Base-by-base conservation (phyloP, 2,888 invertebrate species). In the Tineola bisselliella region DNA sequence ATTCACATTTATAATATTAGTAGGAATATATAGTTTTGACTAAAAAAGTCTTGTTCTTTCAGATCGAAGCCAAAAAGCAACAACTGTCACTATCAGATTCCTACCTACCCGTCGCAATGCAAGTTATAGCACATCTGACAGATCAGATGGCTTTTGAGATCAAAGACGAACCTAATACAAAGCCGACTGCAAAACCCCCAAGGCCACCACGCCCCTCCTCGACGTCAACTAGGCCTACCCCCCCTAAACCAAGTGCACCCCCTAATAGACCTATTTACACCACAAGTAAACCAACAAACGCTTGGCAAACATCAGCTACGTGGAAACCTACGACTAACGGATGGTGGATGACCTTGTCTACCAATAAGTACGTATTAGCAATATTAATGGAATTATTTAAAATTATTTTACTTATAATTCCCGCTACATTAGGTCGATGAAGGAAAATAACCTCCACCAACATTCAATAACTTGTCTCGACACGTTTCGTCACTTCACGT, bases 31-130 rank as follows among this genome's bases (percentile, higher is more conserved):
- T n/a, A n/a, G n/a, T n/a, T n/a, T n/a, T n/a, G n/a, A n/a, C n/a
- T n/a, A n/a, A n/a, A n/a, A n/a, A n/a, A n/a, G n/a, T n/a, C n/a
- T n/a, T n/a, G n/a, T n/a, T n/a, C n/a, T 48, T 48, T 17, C 78
- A 88, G 87, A 81, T 82, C 1, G 66, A 74, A 10, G 68, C 81
- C 63, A 80, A 73, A 0, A 75, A 90, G 63, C 84, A 82, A 63
- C 77, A 84, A 59, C 87, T 90, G 1, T 74, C 87, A 60, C 84
- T 91, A 15, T 87, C 89, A 0, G 87, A 90, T 66, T 90, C 91
- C 1, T 91, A 89, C 73, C 84, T 92, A 0, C 92, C 92, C 0
- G 91, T 91, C 0, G 88, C 89, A 0, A 91, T 92, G 91, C 92
- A 92, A 72, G 86, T 91, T 54, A 88, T 90, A 61, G 89, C 90